Conservation (phyloP, 2,888 invertebrate species). For the Odontomyia ornata region DNA sequence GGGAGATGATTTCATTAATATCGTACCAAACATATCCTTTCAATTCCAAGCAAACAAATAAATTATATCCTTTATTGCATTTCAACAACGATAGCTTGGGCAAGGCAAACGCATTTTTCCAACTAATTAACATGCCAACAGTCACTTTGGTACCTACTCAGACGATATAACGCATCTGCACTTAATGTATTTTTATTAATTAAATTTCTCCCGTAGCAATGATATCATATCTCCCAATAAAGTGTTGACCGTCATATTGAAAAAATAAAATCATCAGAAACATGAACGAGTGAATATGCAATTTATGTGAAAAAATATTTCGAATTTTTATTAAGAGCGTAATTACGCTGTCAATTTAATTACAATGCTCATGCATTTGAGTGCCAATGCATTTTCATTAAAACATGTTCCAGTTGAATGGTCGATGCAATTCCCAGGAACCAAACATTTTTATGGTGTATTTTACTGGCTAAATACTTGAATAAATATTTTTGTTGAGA, state of each 20-base stretch:
- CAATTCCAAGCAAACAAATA: background rate
- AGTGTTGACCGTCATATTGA: background rate
- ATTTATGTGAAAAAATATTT: background rate
- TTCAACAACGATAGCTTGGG: background rate
- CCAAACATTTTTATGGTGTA: background rate
- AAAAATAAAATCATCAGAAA: slow-evolving; percentile 4
- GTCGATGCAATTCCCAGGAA: slow-evolving; percentile 18
- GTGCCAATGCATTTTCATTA: slow-evolving; percentile 21
- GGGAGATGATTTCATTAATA: too few species aligned
- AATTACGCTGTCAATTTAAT: slow-evolving; percentile 42
- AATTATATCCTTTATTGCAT: background rate
- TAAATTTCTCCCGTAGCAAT: slow-evolving; percentile 21
- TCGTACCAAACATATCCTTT: too few species aligned
- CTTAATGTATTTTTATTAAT: slow-evolving; percentile 25
- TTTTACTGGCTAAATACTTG: too few species aligned
- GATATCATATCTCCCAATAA: background rate
- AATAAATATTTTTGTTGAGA: too few species aligned
- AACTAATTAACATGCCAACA: slow-evolving; percentile 31
- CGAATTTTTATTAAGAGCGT: slow-evolving; percentile 32
- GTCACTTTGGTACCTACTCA: slow-evolving; percentile 10
- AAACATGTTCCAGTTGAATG: slow-evolving; percentile 36
- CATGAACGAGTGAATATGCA: background rate
- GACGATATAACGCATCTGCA: slow-evolving; percentile 15
- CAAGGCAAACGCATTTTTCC: background rate
- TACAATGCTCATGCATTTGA: slow-evolving; percentile 30